phyloP scores from a whole-genome alignment of 2,888 invertebrate genomes.

The Morpho deidamia region DNA sequence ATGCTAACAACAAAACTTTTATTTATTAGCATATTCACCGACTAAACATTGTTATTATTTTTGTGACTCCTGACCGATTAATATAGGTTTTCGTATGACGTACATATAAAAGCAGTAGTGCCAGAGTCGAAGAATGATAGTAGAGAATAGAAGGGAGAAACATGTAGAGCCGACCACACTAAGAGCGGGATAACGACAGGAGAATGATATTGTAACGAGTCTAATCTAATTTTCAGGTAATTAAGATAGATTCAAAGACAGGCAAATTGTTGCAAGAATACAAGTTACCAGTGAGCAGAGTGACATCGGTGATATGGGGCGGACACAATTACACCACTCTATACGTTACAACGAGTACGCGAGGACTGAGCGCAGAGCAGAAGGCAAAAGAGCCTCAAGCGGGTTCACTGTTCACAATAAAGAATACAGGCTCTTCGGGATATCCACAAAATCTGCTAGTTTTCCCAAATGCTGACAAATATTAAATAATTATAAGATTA shows the following conservation, averaged over 20 bases:
- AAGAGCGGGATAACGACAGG: no score
- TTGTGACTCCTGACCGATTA: no score
- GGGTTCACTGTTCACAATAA: constrained; percentile 65
- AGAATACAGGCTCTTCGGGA: constrained; percentile 66
- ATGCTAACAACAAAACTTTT: no score
- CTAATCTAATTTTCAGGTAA: constrained; percentile 60
- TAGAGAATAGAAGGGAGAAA: no score
- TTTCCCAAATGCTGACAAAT: constrained; percentile 48
- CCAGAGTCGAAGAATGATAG: no score
- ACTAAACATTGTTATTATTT: no score
- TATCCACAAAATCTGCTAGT: constrained; percentile 57
- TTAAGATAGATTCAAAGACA: constrained; percentile 76
- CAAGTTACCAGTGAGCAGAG: constrained; percentile 76
- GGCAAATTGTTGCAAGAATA: constrained; percentile 76
- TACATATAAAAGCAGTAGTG: no score
- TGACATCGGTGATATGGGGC: constrained; percentile 85
- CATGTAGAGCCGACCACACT: no score
- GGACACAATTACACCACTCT: constrained; percentile 81
- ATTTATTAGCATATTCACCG: no score
- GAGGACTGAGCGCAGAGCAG: constrained; percentile 50
- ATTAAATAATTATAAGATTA: constrained; percentile 26
- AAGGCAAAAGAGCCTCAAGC: constrained; percentile 33
- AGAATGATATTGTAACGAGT: no score
- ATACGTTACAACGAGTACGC: constrained; percentile 81
- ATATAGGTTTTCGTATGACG: no score